These are phyloP conservation scores for Nymphalis c-album DNA, from an alignment of 2,888 invertebrate species.

Conservation along the genomic window DNA sequence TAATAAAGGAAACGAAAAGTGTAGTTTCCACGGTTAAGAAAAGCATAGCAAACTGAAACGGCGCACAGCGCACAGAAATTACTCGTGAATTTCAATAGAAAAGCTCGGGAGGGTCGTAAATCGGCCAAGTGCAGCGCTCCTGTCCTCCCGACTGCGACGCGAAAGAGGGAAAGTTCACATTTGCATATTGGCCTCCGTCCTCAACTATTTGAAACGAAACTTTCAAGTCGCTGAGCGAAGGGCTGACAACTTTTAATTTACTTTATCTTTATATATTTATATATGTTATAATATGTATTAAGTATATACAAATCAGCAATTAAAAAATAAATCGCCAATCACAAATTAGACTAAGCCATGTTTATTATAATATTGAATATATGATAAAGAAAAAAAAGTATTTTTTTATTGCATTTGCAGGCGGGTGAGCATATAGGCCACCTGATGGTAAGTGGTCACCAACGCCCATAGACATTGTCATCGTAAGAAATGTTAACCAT, in stretches of 20 bases:
- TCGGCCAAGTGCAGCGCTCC: constrained; percentile 71
- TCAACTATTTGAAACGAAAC: constrained; percentile 50
- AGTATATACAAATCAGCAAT: neutral
- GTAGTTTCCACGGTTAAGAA: constrained; percentile 13
- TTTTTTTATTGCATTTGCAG: too few relatives aligned
- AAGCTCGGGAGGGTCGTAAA: constrained; percentile 61
- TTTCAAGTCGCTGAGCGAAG: constrained; percentile 33
- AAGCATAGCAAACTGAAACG: constrained; percentile 32
- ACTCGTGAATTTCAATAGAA: constrained; percentile 60
- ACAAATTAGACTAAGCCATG: neutral
- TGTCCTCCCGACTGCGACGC: constrained; percentile 42
- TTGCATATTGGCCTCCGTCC: constrained; percentile 66
- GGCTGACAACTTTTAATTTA: constrained; percentile 28
- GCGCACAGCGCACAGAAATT: constrained; percentile 32
- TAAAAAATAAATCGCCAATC: too few relatives aligned
- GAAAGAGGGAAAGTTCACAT: constrained; percentile 74
- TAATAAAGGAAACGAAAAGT: neutral
- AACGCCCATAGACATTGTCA: too few relatives aligned
- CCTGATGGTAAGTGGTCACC: too few relatives aligned
- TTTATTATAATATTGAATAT: neutral
- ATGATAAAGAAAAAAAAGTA: neutral
- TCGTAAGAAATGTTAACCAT: too few relatives aligned
- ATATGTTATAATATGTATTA: neutral
- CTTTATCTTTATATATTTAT: neutral
- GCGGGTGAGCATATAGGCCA: too few relatives aligned